Conservation (phyloP, 23 tunicate species). For the Trididemnum clinides region DNA sequence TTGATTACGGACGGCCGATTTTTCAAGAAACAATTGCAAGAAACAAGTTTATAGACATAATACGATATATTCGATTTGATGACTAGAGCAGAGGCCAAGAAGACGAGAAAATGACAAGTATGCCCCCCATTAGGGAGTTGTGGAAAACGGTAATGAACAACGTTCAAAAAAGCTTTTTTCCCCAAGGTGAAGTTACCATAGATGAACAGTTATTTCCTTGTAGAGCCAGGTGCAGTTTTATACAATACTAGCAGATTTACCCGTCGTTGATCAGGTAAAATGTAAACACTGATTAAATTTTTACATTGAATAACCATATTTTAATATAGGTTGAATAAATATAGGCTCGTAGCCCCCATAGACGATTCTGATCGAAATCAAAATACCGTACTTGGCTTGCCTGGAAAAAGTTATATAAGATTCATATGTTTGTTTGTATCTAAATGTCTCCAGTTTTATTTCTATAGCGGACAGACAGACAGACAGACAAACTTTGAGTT, state of each 20-base stretch:
- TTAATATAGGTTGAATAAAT: no score
- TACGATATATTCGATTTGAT: constrained; percentile 17
- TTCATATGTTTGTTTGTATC: no score
- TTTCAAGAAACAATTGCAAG: constrained; percentile 1
- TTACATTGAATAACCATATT: no score
- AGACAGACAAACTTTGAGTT: no score
- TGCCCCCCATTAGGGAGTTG: constrained; percentile 8
- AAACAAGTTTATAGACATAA: background rate
- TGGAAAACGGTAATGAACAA: constrained; percentile 27
- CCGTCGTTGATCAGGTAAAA: no score
- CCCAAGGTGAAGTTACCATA: background rate
- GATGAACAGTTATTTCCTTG: constrained; percentile 23
- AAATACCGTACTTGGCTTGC: no score
- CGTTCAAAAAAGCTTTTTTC: constrained; percentile 1
- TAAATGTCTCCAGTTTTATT: no score
- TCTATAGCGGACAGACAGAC: no score
- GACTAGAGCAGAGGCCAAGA: constrained; percentile 14
- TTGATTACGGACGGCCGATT: background rate
- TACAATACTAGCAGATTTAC: background rate
- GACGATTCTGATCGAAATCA: no score
- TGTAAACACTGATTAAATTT: no score
- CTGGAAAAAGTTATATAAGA: no score
- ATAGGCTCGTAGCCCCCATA: no score
- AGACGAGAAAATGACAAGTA: constrained; percentile 22
- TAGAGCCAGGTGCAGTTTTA: constrained; percentile 8